Percentiles rank a stretch among this genome's conserved stretches.
Conservation (phyloP, 2,888 invertebrate genomes). For the Gastracanthus pulcherrimus region DNA sequence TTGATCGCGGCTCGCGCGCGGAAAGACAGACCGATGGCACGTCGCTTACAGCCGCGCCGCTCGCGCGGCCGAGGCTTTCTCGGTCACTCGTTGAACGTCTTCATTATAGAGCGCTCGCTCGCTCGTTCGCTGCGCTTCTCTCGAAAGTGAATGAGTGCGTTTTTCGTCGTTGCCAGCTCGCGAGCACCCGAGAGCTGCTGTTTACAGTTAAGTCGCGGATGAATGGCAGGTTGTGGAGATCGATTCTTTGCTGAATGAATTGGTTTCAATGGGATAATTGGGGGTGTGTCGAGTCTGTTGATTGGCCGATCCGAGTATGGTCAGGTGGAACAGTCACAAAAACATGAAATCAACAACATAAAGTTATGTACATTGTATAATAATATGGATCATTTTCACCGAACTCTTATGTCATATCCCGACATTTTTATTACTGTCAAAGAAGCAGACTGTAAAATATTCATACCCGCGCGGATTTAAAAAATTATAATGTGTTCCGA, state of each 20-base stretch:
- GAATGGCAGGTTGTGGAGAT: not conserved
- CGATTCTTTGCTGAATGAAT: not conserved
- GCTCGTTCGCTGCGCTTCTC: conserved; percentile 2
- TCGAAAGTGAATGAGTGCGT: conserved; percentile 21
- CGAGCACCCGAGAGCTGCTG: not conserved
- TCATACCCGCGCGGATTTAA: no score
- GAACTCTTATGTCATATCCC: no score
- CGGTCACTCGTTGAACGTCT: conserved; percentile 30
- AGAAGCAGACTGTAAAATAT: no score
- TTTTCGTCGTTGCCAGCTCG: not conserved
- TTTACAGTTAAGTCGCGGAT: not conserved
- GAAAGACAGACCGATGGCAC: not conserved
- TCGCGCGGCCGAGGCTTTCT: not conserved
- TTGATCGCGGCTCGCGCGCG: not conserved
- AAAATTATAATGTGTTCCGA: no score
- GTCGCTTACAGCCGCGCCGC: not conserved
- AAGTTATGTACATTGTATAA: no score
- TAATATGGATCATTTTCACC: no score
- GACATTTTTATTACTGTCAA: no score
- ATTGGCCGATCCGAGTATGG: no score
- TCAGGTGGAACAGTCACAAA: no score
- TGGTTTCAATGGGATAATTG: not conserved
- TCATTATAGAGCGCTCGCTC: conserved; percentile 6
- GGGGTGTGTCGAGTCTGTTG: no score
- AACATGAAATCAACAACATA: no score